Conservation (phyloP, 2,113 vertebrate species). For the Actinemys pallida region DNA sequence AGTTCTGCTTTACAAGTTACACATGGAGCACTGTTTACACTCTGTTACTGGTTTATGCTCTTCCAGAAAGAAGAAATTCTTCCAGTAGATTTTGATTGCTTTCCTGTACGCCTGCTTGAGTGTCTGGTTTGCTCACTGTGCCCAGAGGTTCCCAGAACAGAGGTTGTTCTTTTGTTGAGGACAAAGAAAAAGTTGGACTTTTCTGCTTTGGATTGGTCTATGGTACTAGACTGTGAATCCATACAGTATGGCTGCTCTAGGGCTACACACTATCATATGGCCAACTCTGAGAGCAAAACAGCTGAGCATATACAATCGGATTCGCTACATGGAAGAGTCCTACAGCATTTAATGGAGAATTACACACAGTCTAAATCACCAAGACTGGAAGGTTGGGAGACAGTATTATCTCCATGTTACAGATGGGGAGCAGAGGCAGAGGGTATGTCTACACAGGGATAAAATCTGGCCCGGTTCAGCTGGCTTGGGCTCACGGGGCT, state of each 20-base stretch:
- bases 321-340: background rate
- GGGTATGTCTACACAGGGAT: background rate
- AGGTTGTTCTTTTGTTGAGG: background rate
- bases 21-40: constrained; percentile 67
- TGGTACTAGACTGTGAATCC: background rate
- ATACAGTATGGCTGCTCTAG: background rate
- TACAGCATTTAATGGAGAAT: background rate
- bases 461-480: background rate
- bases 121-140: constrained; percentile 68
- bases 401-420: background rate
- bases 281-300: accelerated
- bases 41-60: constrained; percentile 67
- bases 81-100: constrained; percentile 70
- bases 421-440: background rate
- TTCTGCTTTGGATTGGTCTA: background rate
- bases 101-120: constrained; percentile 41
- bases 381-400: background rate
- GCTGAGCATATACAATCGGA: background rate
- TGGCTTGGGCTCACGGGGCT: background rate
- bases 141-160: constrained; percentile 68
- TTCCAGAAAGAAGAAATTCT: constrained; percentile 69
- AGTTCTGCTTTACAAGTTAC: constrained; percentile 65
- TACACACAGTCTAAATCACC: background rate
- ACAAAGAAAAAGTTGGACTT: constrained; percentile 31
- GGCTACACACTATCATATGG: background rate